Base-by-base conservation (phyloP, 2,113 vertebrate species). In the Thinocorus orbignyianus region DNA sequence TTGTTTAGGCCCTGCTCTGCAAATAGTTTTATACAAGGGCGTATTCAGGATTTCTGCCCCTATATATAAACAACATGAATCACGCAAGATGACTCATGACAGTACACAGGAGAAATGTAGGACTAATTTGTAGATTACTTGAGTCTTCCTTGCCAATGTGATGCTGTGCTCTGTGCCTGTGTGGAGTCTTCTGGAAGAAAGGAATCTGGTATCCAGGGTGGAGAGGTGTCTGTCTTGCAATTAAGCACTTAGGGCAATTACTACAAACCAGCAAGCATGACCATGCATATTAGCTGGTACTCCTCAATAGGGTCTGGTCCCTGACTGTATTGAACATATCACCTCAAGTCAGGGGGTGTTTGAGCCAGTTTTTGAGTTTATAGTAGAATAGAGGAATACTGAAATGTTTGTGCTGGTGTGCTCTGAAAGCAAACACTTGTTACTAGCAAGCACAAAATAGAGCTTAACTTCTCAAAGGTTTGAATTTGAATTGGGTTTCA, bases 51-150 rank as follows among this genome's bases (percentile, higher is more conserved):
- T 81, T 86, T 81, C 51, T 96, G 17, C 17, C 54, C 31, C 65
- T 84, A 33, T 52, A 65, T 84, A 91, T 89, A 88, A 95, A 80
- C 41, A 77, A 51, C 14, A 9, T 70, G 72, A 74, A 16, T 74
- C 41, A 81, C 11, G 18, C 11, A 70, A 65, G 55, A 35, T 78
- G 54, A 86, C 55, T 95, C 55, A 61, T 25, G 25, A 37, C 41
- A 39, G 48, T 55, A 35, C 0, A 0, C 44, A 35, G 31, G 73
- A 81, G 7, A 20, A 74, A 24, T 44, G 30, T 69, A 42, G 26
- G 30, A 48, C 33, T 64, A 11, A 69, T 31, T 28, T 44, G 7
- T 35, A 44, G 35, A 33, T 58, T 26, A 54, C 17, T 66, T 6
- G 4, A 18, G 8, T 37, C 13, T 71, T 58, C 51, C 42, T 68